Percentiles rank a stretch among this genome's conserved stretches.
These are phyloP conservation scores for Prunella fulvescens DNA, from an alignment of 2,113 vertebrate species.

Conservation along the genomic window DNA sequence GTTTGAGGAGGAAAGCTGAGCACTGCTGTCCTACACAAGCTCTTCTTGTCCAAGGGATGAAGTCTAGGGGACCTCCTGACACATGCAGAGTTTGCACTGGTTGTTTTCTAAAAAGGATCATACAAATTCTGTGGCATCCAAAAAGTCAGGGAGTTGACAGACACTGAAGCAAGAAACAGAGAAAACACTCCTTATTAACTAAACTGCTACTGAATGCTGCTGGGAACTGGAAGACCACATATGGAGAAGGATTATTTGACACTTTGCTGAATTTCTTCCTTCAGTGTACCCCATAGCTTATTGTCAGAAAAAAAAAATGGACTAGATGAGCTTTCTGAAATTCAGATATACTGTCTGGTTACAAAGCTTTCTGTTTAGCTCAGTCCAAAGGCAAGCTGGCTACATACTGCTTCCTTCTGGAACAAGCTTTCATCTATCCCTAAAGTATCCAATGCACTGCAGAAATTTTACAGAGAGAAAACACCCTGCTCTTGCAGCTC, in stretches of 20 bases:
- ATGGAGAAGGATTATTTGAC: background rate
- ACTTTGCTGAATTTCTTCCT: background rate
- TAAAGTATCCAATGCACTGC: background rate
- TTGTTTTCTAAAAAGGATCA: background rate
- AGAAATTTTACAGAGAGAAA: background rate
- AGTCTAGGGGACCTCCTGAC: background rate
- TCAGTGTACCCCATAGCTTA: background rate
- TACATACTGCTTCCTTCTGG: background rate
- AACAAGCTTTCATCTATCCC: background rate
- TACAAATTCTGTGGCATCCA: background rate
- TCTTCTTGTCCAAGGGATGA: background rate
- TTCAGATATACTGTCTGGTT: background rate
- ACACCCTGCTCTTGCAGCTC: background rate
- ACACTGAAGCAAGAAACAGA: background rate
- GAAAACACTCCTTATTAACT: background rate
- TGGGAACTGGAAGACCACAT: background rate
- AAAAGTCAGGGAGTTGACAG: background rate
- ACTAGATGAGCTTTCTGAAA: background rate
- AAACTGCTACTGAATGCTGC: background rate
- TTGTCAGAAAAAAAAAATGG: background rate
- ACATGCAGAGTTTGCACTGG: background rate
- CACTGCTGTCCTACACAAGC: background rate
- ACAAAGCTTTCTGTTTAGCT: background rate
- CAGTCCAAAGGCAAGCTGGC: background rate
- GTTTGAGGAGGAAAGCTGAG: background rate